Percentiles rank a stretch among this genome's conserved stretches.
phyloP scores from a whole-genome alignment of 2,113 vertebrate species.

The Pogonocichla stellata region DNA sequence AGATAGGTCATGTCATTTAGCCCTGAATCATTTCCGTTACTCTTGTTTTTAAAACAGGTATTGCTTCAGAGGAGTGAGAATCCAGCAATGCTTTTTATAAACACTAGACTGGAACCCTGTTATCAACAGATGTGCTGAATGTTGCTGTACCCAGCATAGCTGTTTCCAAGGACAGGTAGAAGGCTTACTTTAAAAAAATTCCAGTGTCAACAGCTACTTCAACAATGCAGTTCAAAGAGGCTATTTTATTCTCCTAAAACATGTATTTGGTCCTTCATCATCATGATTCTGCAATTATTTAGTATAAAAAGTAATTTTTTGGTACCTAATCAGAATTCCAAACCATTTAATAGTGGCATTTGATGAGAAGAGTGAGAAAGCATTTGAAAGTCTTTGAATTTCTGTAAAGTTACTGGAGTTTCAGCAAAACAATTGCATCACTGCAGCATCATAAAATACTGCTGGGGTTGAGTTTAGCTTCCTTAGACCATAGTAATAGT shows the following conservation, averaged over 20 bases:
- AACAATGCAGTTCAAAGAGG: neutral
- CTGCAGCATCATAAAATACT: neutral
- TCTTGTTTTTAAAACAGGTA: neutral
- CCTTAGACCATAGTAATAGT: neutral
- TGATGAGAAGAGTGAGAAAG: neutral
- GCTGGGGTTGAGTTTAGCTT: neutral
- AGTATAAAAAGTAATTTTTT: neutral
- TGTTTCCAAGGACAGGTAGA: neutral
- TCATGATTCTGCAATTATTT: neutral
- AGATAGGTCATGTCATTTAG: neutral
- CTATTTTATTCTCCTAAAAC: neutral
- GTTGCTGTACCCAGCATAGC: neutral
- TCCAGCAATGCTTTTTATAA: neutral
- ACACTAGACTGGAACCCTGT: neutral
- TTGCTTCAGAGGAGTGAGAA: neutral
- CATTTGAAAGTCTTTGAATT: neutral
- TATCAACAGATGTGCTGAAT: neutral
- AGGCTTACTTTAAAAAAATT: neutral
- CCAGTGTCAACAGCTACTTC: neutral
- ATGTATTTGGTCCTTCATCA: neutral
- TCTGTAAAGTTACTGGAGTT: neutral
- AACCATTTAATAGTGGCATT: neutral
- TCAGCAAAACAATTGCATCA: neutral
- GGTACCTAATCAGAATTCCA: neutral
- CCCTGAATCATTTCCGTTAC: neutral